These are phyloP conservation scores for Dermatophagoides farinae DNA, from an alignment of 1,140 invertebrate genomes.

Conservation along the genomic window DNA sequence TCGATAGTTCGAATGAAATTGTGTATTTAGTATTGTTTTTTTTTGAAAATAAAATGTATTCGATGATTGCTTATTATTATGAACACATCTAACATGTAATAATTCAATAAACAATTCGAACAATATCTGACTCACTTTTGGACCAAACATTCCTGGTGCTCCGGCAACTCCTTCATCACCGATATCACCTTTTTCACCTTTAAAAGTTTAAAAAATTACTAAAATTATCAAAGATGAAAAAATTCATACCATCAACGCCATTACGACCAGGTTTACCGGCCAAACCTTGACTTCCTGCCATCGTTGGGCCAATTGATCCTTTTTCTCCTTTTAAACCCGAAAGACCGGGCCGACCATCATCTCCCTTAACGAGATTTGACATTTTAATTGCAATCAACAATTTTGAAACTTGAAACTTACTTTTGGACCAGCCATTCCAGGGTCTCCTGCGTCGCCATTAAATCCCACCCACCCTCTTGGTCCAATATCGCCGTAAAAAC, in stretches of 20 bases:
- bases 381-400: no score
- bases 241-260: not conserved
- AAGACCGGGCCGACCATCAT: conserved; percentile 7
- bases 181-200: not conserved
- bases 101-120: no score
- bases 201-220: not conserved
- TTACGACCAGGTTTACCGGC: not conserved
- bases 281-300: not conserved
- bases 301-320: not conserved
- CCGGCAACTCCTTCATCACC: not conserved
- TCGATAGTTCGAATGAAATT: no score
- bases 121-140: not conserved
- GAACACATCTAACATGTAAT: no score
- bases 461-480: no score
- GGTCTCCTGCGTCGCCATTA: no score
- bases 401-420: not conserved
- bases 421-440: not conserved
- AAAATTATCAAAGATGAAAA: not conserved
- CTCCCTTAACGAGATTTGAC: not conserved
- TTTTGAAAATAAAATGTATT: no score
- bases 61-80: no score
- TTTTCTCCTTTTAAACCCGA: conserved; percentile 9
- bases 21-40: no score
- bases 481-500: no score
- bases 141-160: not conserved